Evolutionary conservation across 2,888 invertebrate species (phyloP).

Genomic region (Ophion costatus): DNA sequence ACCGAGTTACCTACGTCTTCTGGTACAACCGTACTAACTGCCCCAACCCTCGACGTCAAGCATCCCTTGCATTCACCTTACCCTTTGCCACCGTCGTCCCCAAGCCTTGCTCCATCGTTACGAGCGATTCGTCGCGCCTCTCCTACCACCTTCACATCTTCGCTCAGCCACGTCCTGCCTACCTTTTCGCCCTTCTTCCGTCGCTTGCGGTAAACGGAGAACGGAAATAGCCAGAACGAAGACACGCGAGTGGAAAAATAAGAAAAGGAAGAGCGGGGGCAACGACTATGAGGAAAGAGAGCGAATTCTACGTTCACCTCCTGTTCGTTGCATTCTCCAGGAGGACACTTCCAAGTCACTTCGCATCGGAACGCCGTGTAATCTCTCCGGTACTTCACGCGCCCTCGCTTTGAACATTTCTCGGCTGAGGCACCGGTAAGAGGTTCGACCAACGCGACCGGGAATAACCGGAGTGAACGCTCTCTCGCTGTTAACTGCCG

Average conservation of each 20-base stretch:
- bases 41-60: constrained; percentile 6
- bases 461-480: constrained; percentile 20
- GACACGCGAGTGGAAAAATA: not conserved
- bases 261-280: not conserved
- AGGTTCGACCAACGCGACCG: constrained; percentile 31
- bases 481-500: constrained; percentile 51
- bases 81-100: not conserved
- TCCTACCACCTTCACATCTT: constrained; percentile 31
- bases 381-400: constrained; percentile 59
- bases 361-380: constrained; percentile 58
- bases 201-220: constrained; percentile 3
- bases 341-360: constrained; percentile 48
- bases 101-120: constrained; percentile 9
- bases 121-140: constrained; percentile 31
- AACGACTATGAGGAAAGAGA: not conserved
- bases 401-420: constrained; percentile 46
- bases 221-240: constrained; percentile 8
- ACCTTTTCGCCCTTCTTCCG: constrained; percentile 19
- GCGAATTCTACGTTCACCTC: constrained; percentile 25
- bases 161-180: constrained; percentile 3
- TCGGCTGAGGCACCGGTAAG: constrained; percentile 20
- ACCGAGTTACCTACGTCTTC: constrained; percentile 58
- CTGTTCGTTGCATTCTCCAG: constrained; percentile 21
- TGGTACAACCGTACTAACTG: constrained; percentile 29
- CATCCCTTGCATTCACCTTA: constrained; percentile 6